Evolutionary conservation across 2,888 invertebrate species (phyloP).

Genomic region (Ormyrus pomaceus): DNA sequence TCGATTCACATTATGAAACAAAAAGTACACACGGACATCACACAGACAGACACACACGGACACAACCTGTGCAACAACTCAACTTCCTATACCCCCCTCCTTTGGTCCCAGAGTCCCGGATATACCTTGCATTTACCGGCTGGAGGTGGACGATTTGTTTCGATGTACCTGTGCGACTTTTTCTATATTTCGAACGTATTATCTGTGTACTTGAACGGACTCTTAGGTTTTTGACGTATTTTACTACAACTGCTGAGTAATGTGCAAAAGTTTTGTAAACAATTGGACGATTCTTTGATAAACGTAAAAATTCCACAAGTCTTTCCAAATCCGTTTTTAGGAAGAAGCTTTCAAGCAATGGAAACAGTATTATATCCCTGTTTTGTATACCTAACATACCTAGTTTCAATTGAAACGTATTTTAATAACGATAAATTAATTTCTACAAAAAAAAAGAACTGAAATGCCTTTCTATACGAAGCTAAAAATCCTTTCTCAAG

Average conservation of each 20-base stretch:
- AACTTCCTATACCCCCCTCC: background rate
- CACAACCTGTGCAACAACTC: background rate
- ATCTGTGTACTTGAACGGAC: background rate
- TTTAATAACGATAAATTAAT: too few relatives aligned
- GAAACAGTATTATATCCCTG: too few relatives aligned
- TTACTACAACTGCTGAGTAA: too few relatives aligned
- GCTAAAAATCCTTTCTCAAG: background rate
- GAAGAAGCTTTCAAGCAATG: too few relatives aligned
- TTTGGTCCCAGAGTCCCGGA: background rate
- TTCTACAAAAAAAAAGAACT: too few relatives aligned
- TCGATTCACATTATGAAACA: constrained; percentile 38
- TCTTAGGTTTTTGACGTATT: background rate
- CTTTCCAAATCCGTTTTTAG: too few relatives aligned
- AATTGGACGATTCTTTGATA: too few relatives aligned
- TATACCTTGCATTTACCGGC: constrained; percentile 1
- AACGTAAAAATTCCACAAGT: too few relatives aligned
- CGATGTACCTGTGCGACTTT: background rate
- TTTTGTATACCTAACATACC: too few relatives aligned
- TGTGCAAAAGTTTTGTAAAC: too few relatives aligned
- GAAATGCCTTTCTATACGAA: too few relatives aligned
- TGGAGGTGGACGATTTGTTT: background rate
- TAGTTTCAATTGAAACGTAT: too few relatives aligned
- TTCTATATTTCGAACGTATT: constrained; percentile 11
- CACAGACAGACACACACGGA: constrained; percentile 2
- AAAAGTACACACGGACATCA: constrained; percentile 1